Evolutionary conservation across 2,888 invertebrate genomes (phyloP).

Genomic region (Agrotis exclamationis): DNA sequence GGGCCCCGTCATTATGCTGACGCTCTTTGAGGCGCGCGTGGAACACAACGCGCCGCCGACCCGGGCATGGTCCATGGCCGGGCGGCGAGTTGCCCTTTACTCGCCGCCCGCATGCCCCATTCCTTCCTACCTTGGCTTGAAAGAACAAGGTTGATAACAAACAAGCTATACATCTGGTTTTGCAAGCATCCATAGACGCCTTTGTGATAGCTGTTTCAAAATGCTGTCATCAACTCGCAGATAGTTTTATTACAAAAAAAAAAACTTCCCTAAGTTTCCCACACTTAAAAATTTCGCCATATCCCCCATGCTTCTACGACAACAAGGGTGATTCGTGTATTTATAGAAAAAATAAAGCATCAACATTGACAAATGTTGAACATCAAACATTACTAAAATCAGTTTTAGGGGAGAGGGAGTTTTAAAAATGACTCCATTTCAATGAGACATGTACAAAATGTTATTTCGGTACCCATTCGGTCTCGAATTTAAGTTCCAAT

Average conservation of each 20-base stretch:
- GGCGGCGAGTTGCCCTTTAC: too few species aligned
- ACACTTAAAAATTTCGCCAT: conserved; percentile 47
- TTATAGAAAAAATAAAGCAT: conserved; percentile 74
- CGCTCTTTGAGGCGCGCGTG: too few species aligned
- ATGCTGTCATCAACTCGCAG: too few species aligned
- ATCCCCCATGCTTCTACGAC: conserved; percentile 49
- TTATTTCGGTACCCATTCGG: conserved; percentile 77
- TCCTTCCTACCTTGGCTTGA: too few species aligned
- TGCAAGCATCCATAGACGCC: too few species aligned
- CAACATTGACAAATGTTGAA: conserved; percentile 85
- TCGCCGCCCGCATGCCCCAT: too few species aligned
- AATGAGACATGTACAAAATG: conserved; percentile 75
- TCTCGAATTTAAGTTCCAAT: conserved; percentile 69
- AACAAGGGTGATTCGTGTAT: conserved; percentile 59
- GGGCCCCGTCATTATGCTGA: too few species aligned
- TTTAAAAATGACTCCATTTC: conserved; percentile 85
- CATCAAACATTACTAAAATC: conserved; percentile 76
- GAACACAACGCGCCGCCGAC: too few species aligned
- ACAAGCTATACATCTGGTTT: too few species aligned
- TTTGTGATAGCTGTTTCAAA: too few species aligned
- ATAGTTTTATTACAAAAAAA: background rate
- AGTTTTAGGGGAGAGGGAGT: conserved; percentile 72
- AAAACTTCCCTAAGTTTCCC: conserved; percentile 33
- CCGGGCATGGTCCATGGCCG: too few species aligned
- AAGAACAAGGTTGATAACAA: too few species aligned